Conservation (phyloP, 2,888 invertebrate genomes). For the Operophtera brumata region DNA sequence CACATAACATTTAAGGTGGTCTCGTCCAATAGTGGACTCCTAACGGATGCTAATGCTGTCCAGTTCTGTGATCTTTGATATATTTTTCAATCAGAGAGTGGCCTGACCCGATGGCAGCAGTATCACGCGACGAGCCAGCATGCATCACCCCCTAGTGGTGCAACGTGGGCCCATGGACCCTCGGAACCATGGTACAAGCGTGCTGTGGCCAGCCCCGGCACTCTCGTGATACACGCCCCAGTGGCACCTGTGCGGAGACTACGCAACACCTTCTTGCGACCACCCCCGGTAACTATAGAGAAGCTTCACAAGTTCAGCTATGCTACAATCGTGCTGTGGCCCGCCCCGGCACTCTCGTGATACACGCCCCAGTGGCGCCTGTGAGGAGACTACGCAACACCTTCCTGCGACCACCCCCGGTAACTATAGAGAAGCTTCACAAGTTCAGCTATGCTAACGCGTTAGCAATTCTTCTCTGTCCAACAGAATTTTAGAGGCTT, state of each 20-base stretch:
- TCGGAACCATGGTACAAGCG: slow-evolving; percentile 64
- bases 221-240: slow-evolving; percentile 63
- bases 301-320: too few relatives aligned
- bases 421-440: slow-evolving; percentile 32
- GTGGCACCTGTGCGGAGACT: slow-evolving; percentile 52
- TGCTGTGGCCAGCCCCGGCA: slow-evolving; percentile 52
- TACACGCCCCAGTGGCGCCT: slow-evolving; percentile 66
- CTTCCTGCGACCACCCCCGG: slow-evolving; percentile 50
- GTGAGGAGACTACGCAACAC: slow-evolving; percentile 52
- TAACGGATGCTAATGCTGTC: too few relatives aligned
- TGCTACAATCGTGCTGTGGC: slow-evolving; percentile 44
- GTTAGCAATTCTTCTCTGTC: too few relatives aligned
- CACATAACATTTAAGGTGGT: too few relatives aligned
- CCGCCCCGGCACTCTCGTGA: slow-evolving; percentile 26
- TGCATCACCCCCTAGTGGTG: slow-evolving; percentile 54
- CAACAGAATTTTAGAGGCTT: too few relatives aligned
- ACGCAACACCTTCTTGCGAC: slow-evolving; percentile 49
- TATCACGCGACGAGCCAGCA: slow-evolving; percentile 61
- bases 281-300: slow-evolving; percentile 50
- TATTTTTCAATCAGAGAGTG: slow-evolving; percentile 52
- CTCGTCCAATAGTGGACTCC: too few relatives aligned
- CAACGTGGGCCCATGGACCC: slow-evolving; percentile 60
- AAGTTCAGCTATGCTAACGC: too few relatives aligned
- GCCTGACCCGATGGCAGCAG: slow-evolving; percentile 68
- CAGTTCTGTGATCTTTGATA: too few relatives aligned